These are phyloP conservation scores for Lampropteryx suffumata DNA, from an alignment of 2,888 invertebrate species.

Conservation along the genomic window DNA sequence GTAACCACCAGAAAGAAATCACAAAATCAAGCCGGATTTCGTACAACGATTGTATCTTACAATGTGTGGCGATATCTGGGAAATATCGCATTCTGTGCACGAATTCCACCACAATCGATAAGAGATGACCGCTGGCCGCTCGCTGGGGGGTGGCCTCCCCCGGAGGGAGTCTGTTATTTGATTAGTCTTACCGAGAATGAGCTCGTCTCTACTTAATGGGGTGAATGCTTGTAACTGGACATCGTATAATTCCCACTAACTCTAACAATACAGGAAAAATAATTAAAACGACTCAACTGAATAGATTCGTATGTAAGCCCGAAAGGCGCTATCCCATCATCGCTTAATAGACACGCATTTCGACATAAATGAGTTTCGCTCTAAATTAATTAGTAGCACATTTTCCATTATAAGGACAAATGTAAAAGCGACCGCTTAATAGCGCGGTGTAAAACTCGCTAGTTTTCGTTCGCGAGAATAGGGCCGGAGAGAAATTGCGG, in stretches of 20 bases:
- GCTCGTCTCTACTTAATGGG: constrained; percentile 81
- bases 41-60: constrained; percentile 55
- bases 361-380: constrained; percentile 82
- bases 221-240: constrained; percentile 80
- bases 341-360: constrained; percentile 81
- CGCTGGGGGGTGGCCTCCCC: constrained; percentile 50
- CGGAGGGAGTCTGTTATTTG: constrained; percentile 81
- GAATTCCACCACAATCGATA: constrained; percentile 83
- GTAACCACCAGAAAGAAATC: constrained; percentile 34
- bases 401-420: constrained; percentile 84
- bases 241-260: constrained; percentile 73
- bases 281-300: constrained; percentile 57
- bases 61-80: constrained; percentile 68
- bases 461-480: constrained; percentile 82
- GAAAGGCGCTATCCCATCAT: constrained; percentile 74
- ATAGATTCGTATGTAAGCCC: constrained; percentile 50
- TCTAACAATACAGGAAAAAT: constrained; percentile 54
- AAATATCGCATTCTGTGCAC: constrained; percentile 82
- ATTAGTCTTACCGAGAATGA: constrained; percentile 84
- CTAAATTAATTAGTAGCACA: constrained; percentile 83
- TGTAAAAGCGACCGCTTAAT: constrained; percentile 83
- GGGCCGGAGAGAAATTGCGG: constrained; percentile 81
- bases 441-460: constrained; percentile 82
- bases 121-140: constrained; percentile 81
- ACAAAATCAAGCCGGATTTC: constrained; percentile 42